Evolutionary conservation across 1,140 invertebrate species (phyloP).

Genomic region (Charaxes varanes): DNA sequence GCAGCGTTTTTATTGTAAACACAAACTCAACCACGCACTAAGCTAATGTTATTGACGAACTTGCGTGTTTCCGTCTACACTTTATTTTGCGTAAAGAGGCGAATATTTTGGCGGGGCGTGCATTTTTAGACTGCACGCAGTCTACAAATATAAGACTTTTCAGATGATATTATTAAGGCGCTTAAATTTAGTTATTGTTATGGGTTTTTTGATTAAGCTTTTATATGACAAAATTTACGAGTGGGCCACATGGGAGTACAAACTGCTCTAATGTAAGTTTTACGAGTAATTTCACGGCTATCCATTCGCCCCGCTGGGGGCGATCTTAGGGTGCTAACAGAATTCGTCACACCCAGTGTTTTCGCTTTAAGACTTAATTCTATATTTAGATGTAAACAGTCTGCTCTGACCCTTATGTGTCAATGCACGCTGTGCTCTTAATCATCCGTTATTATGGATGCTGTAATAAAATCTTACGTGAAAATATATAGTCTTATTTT

Average conservation of each 20-base stretch:
- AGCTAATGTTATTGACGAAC: too few relatives aligned
- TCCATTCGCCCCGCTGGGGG: slow-evolving; percentile 53
- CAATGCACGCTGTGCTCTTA: slow-evolving; percentile 28
- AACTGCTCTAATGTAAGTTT: slow-evolving; percentile 65
- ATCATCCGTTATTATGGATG: slow-evolving; percentile 13
- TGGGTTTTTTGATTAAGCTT: slow-evolving; percentile 5
- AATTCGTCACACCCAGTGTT: slow-evolving; percentile 34
- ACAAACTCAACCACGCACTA: too few relatives aligned
- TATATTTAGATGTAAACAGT: slow-evolving; percentile 24
- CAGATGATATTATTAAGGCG: too few relatives aligned
- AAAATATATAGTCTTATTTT: too few relatives aligned
- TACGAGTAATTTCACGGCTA: slow-evolving; percentile 70
- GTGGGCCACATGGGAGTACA: slow-evolving; percentile 59
- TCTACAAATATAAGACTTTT: too few relatives aligned
- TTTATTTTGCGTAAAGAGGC: too few relatives aligned
- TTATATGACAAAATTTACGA: slow-evolving; percentile 39
- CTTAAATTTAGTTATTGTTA: too few relatives aligned
- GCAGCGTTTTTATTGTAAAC: too few relatives aligned
- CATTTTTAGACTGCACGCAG: too few relatives aligned
- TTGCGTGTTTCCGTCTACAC: too few relatives aligned
- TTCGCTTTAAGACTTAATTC: slow-evolving; percentile 28
- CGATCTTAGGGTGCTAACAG: slow-evolving; percentile 37
- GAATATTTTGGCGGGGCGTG: too few relatives aligned
- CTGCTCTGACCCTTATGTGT: slow-evolving; percentile 22
- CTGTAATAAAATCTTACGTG: slow-evolving; percentile 13